Evolutionary conservation across 2,797 vertebrate species (phyloP).

Genomic region (Pseudochaenichthys georgianus): DNA sequence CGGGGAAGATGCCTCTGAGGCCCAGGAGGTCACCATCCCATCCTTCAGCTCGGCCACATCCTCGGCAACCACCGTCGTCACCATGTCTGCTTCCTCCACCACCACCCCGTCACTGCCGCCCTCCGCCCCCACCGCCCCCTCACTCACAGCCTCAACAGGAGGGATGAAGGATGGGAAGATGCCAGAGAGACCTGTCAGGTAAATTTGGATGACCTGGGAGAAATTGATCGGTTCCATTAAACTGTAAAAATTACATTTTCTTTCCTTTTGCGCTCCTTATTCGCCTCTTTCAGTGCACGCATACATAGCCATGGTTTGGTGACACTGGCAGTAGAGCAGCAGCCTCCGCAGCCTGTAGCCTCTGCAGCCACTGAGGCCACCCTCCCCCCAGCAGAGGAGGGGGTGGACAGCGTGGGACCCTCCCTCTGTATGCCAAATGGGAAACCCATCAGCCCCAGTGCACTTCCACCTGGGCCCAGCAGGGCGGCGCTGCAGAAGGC

Average conservation of each 20-base stretch:
- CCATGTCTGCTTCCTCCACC: conserved; percentile 85
- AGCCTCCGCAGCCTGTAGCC: conserved; percentile 72
- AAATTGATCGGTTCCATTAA: not conserved
- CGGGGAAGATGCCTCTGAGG: conserved; percentile 93
- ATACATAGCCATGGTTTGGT: conserved; percentile 90
- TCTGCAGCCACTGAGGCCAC: conserved; percentile 65
- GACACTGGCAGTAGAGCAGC: conserved; percentile 76
- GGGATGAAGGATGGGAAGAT: conserved; percentile 78
- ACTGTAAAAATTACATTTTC: too few relatives aligned
- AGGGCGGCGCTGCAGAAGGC: conserved; percentile 91
- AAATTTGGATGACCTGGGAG: not conserved
- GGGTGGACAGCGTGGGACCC: conserved; percentile 92
- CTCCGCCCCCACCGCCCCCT: conserved; percentile 69
- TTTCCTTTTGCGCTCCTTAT: not conserved
- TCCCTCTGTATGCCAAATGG: conserved; percentile 90
- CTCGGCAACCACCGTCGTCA: conserved; percentile 78
- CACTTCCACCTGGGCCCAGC: conserved; percentile 88
- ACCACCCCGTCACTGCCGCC: conserved; percentile 82
- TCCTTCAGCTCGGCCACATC: conserved; percentile 77
- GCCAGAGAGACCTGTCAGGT: conserved; percentile 85
- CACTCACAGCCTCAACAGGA: conserved; percentile 75
- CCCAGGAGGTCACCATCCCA: conserved; percentile 92
- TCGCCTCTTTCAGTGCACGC: conserved; percentile 82
- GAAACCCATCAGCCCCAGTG: conserved; percentile 87
- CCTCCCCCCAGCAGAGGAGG: conserved; percentile 80